Base-by-base conservation (phyloP, 2,888 invertebrate species). In the Rhingia rostrata region DNA sequence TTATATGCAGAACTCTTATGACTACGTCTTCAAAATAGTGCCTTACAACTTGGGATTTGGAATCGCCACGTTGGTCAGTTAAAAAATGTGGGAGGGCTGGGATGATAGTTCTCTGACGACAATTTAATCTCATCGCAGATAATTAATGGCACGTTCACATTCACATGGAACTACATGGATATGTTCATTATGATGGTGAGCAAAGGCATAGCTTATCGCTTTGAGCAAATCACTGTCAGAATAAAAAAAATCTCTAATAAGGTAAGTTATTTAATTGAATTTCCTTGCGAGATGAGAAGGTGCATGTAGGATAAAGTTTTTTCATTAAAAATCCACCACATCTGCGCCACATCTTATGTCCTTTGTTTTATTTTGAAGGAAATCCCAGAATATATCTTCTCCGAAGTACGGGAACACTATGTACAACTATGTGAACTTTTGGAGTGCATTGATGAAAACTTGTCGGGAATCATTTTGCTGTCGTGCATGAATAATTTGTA, bases 101-200 rank as follows among this genome's bases (percentile, higher is more conserved):
- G 6, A 30, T 9, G 6, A 61, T 53, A 58, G 39, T 9, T 37
- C 47, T 53, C 39, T n/a, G 37, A 45, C 49, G 32, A 22, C 22
- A 74, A 35, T 5, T 22, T 53, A 41, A 41, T 67, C 35, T 0
- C n/a, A 14, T 12, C 60, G 39, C 67, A 77, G 80, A 64, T 77
- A 73, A 51, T 88, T 3, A 90, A 89, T 74, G 88, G 81, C 7
- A 63, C 74, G 47, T 89, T 89, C 53, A 95, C 95, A 0, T 93
- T 94, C 64, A 92, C 94, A 2, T 96, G 95, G 95, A 95, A 95
- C 88, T 95, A 94, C 82, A 94, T 95, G 90, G 95, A 95, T 88
- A 89, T 95, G 37, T 94, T 95, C 77, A 94, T 96, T 22, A 95
- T 95, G 88, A 90, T 95, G 70, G 92, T 95, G 41, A 95, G 95